Evolutionary conservation across 2,113 vertebrate genomes (phyloP), one percentile per base, ranked within the genome.

Genomic region (Fukomys damarensis): DNA sequence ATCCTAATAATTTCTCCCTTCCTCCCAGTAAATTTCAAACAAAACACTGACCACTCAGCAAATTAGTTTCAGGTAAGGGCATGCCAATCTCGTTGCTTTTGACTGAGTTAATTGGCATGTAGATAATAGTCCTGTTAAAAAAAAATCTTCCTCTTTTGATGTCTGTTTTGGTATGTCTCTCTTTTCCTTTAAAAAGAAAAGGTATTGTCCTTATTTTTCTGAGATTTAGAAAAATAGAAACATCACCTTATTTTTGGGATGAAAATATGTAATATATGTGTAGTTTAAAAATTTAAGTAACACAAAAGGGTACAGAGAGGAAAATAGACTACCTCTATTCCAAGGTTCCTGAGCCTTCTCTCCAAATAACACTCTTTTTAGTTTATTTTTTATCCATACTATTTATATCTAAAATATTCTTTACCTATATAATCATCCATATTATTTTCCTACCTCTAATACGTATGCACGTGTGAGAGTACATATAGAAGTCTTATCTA

Each of bases 261-360:
- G n/a, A 89, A 80, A 95, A 81, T 46, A 54, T 68, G 6, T 76
- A 54, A 35, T 86, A 26, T 24, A 63, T 82, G 12, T 16, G n/a
- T 14, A 90, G 81, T 61, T 85, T 88, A 56, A 95, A 94, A 80
- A 77, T 56, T 76, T 85, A 85, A 89, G 66, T 84, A 56, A 11
- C 20, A 49, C 17, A 56, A 43, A 63, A 93, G 43, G 17, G 3
- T 77, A 76, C 24, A 32, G 32, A 32, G 2, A 43, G 19, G 76
- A 58, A 93, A 87, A n/a, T 52, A 66, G 38, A 52, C 28, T 65
- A 4, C 6, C 6, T 80, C 17, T 12, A 72, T 79, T 20, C 16
- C 70, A 79, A 81, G 7, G 26, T 88, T n/a, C 72, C n/a, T 24
- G n/a, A 66, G 52, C 9, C 11, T 9, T 83, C 38, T 79, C 28